These are phyloP conservation scores for Pristionchus maxplancki DNA, from an alignment of 2,888 invertebrate species.

Conservation along the genomic window DNA sequence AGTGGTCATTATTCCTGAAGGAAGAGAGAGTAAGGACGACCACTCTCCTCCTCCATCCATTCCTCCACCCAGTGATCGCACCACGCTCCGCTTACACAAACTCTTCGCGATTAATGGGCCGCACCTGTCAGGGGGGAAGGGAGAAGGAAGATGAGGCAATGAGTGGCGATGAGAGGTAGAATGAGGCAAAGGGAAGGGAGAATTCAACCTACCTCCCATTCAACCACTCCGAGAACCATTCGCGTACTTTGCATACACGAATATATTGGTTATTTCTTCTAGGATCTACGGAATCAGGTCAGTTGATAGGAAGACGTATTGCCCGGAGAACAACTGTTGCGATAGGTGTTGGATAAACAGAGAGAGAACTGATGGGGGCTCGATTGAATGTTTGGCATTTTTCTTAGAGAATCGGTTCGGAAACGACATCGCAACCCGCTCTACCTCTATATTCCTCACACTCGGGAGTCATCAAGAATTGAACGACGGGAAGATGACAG, in stretches of 20 bases:
- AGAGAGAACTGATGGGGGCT: slow-evolving; percentile 17
- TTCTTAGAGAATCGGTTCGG: neutral
- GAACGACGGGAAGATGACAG: slow-evolving; percentile 3
- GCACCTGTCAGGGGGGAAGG: slow-evolving; percentile 41
- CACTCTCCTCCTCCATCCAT: neutral
- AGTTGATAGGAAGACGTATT: neutral
- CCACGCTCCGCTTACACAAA: slow-evolving; percentile 52
- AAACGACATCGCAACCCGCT: neutral
- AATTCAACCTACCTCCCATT: slow-evolving; percentile 1
- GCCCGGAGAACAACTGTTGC: slow-evolving; percentile 14
- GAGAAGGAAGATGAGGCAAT: slow-evolving; percentile 29
- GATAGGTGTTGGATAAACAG: slow-evolving; percentile 33
- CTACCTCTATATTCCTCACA: neutral
- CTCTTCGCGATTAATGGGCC: slow-evolving; percentile 51
- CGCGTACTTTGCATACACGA: no score
- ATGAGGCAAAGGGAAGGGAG: neutral
- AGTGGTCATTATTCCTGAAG: slow-evolving; percentile 38
- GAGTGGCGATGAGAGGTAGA: neutral
- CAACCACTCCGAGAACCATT: neutral
- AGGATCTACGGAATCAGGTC: neutral
- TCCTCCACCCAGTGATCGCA: slow-evolving; percentile 19
- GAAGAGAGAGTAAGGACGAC: slow-evolving; percentile 14
- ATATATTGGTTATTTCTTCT: no score
- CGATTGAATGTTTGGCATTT: neutral
- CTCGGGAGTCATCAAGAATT: neutral